These are phyloP conservation scores for Ceratosolen fusciceps DNA, from an alignment of 1,140 invertebrate genomes.

Conservation along the genomic window DNA sequence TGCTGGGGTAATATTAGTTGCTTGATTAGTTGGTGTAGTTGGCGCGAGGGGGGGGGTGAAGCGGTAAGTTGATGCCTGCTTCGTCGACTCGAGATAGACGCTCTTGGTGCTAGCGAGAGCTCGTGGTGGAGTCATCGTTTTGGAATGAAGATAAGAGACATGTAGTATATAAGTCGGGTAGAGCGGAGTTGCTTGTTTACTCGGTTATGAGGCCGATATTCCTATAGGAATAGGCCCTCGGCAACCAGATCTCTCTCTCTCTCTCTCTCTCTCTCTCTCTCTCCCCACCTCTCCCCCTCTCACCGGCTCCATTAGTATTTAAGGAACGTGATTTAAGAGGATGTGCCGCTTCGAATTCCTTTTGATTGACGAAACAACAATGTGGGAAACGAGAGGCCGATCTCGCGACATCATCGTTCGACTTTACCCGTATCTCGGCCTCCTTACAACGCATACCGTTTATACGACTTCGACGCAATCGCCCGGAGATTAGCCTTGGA, in stretches of 20 bases:
- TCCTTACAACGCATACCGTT: too few species aligned
- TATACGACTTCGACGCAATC: too few species aligned
- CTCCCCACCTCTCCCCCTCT: too few species aligned
- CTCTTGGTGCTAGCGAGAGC: not conserved
- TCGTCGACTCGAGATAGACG: not conserved
- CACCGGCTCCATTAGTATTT: not conserved
- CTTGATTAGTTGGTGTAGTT: too few species aligned
- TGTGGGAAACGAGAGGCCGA: too few species aligned
- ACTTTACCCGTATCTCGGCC: too few species aligned
- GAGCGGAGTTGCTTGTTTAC: not conserved
- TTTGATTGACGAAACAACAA: not conserved
- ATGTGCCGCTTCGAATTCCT: not conserved
- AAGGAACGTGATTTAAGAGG: not conserved
- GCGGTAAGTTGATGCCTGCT: not conserved
- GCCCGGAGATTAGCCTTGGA: too few species aligned
- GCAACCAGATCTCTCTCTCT: too few species aligned
- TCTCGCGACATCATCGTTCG: not conserved
- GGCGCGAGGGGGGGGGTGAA: not conserved
- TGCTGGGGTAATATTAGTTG: too few species aligned
- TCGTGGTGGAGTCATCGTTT: not conserved
- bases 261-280: too few species aligned
- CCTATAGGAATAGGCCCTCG: not conserved
- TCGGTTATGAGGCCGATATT: not conserved
- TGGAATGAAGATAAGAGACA: conserved; percentile 8
- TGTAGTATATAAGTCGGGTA: not conserved